phyloP scores from a whole-genome alignment of 1,140 invertebrate genomes.

The Hycleus phaleratus region DNA sequence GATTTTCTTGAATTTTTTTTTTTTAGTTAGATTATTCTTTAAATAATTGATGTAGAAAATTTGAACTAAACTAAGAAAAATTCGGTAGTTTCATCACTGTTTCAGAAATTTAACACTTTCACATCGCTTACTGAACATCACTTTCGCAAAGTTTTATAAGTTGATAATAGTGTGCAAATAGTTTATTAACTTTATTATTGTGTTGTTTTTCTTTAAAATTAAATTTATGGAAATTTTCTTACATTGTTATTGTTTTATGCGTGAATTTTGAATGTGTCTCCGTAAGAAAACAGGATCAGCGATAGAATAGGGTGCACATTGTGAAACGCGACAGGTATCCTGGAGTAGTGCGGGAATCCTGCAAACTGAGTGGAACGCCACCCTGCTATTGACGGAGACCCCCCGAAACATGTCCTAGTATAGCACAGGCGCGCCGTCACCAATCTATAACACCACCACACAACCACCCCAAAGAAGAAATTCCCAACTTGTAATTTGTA shows the following conservation, averaged over 20 bases:
- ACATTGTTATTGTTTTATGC: too few relatives aligned
- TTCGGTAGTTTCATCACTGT: conserved; percentile 7
- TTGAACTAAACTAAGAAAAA: background rate
- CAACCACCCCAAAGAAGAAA: conserved; percentile 9
- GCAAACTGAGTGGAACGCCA: conserved; percentile 27
- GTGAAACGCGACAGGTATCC: conserved; percentile 13
- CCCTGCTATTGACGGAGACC: conserved; percentile 14
- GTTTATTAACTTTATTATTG: background rate
- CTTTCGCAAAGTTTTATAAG: background rate
- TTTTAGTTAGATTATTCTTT: too few relatives aligned
- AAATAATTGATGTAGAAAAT: too few relatives aligned
- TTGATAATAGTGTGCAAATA: background rate
- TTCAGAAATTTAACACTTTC: background rate
- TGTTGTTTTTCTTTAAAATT: background rate
- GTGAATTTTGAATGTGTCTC: too few relatives aligned
- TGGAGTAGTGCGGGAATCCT: conserved; percentile 23
- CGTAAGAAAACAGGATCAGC: conserved; percentile 4
- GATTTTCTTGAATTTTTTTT: background rate
- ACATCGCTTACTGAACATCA: conserved; percentile 5
- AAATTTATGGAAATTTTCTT: conserved; percentile 8
- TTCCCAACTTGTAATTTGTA: conserved; percentile 13
- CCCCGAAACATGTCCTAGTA: background rate
- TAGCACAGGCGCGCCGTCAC: conserved; percentile 9
- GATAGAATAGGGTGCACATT: conserved; percentile 16
- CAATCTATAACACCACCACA: conserved; percentile 7